These are phyloP conservation scores for Phortica variegata DNA, from an alignment of 1,140 invertebrate genomes.

Conservation along the genomic window DNA sequence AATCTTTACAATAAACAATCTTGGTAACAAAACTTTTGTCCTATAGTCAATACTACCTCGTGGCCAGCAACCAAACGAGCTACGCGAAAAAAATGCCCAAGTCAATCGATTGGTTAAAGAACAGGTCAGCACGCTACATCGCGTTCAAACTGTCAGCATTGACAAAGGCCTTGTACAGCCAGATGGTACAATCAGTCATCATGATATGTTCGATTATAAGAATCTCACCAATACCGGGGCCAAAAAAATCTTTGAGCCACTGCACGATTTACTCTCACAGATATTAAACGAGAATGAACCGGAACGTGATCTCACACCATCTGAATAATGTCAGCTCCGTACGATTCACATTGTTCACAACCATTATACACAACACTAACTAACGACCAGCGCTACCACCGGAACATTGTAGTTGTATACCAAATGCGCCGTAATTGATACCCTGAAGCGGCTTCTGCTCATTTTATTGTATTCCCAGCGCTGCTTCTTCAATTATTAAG, in stretches of 20 bases:
- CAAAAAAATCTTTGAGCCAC: constrained; percentile 78
- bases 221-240: constrained; percentile 81
- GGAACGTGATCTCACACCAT: constrained; percentile 70
- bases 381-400: too few relatives aligned
- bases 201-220: constrained; percentile 85
- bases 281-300: constrained; percentile 72
- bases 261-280: constrained; percentile 75
- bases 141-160: constrained; percentile 70
- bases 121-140: constrained; percentile 59
- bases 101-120: constrained; percentile 73
- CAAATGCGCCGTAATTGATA: too few relatives aligned
- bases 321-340: too few relatives aligned
- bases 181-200: constrained; percentile 79
- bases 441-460: too few relatives aligned
- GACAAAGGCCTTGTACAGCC: constrained; percentile 75
- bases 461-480: too few relatives aligned
- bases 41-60: constrained; percentile 79
- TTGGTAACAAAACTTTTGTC: too few relatives aligned
- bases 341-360: too few relatives aligned
- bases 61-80: constrained; percentile 76
- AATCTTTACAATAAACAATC: neutral
- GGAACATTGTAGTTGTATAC: too few relatives aligned
- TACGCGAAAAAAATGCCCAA: constrained; percentile 72
- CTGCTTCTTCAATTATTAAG: too few relatives aligned
- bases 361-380: too few relatives aligned